Evolutionary conservation across 2,113 vertebrate genomes (phyloP), one percentile per base, ranked within the genome.

Genomic region (Salvelinus alpinus): DNA sequence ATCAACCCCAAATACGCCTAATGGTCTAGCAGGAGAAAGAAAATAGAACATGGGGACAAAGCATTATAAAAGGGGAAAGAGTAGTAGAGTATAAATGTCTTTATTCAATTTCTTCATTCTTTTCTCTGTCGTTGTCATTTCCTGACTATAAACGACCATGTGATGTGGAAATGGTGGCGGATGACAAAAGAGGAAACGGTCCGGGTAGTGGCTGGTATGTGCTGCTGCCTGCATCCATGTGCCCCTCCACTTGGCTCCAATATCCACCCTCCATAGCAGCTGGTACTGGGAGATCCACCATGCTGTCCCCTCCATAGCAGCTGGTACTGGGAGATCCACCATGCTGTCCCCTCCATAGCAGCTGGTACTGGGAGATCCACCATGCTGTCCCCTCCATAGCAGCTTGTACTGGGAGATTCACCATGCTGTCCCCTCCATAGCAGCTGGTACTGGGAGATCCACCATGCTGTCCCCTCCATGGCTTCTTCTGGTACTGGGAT

Each of bases 1-100:
- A 73, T 51, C 68, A 47, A 74, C 31, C 72, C 62, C 73, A 59
- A 80, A 80, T 66, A 80, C 18, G 29, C 27, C 73, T 70, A 76
- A 77, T 77, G 75, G 70, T 72, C 79, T 73, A 34, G 68, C 54
- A 18, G 38, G 25, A 66, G 70, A 51, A 24, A 48, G 27, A 54
- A 7, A 5, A 24, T 2, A 29, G 6, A 16, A 75, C 65, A 71
- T 27, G 44, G n/a, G 70, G 48, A 66, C 70, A 65, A 54, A 31
- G 29, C 24, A 29, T 27, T n/a, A 18, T 31, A 57, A 59, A 57
- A 24, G 72, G 27, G 69, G 69, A 70, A 57, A 57, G 59, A 29
- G 60, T 44, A 71, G 25, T 20, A 11, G 24, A 20, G 69, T 31
- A 64, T 13, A 8, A 22, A 25, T 24, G 20, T 18, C 25, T 64